phyloP scores from a whole-genome alignment of 2,113 vertebrate genomes.

The Baryphthengus martii region DNA sequence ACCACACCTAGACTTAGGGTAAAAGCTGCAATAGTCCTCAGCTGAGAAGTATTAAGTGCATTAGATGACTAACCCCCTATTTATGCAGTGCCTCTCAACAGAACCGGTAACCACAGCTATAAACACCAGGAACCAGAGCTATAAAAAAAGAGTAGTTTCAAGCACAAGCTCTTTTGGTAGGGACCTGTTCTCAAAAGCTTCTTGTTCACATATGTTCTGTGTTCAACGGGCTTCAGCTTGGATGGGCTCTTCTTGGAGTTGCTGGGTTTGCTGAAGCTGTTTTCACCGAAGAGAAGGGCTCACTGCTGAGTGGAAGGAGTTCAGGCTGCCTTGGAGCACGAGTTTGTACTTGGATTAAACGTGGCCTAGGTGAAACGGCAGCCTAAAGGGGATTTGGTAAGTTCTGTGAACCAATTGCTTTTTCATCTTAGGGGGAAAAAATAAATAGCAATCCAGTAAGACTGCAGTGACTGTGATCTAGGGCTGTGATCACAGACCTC shows the following conservation, averaged over 20 bases:
- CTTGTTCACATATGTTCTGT: background rate
- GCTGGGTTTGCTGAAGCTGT: background rate
- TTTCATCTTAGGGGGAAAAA: background rate
- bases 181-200: constrained; percentile 13
- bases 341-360: background rate
- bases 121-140: background rate
- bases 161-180: constrained; percentile 1
- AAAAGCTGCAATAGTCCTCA: constrained; percentile 44
- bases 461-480: background rate
- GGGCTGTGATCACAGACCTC: background rate
- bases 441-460: background rate
- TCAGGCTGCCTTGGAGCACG: background rate
- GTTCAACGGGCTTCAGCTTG: background rate
- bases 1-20: constrained; percentile 30
- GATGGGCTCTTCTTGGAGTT: background rate
- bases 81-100: constrained; percentile 55
- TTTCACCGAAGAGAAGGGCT: background rate
- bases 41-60: constrained; percentile 49
- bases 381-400: background rate
- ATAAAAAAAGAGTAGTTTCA: background rate
- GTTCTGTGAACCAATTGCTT: background rate
- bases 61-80: constrained; percentile 31
- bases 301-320: background rate
- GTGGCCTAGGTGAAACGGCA: background rate
- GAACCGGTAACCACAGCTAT: background rate